These are phyloP conservation scores for Brachymystax lenok DNA, from an alignment of 2,797 vertebrate genomes.

Conservation along the genomic window DNA sequence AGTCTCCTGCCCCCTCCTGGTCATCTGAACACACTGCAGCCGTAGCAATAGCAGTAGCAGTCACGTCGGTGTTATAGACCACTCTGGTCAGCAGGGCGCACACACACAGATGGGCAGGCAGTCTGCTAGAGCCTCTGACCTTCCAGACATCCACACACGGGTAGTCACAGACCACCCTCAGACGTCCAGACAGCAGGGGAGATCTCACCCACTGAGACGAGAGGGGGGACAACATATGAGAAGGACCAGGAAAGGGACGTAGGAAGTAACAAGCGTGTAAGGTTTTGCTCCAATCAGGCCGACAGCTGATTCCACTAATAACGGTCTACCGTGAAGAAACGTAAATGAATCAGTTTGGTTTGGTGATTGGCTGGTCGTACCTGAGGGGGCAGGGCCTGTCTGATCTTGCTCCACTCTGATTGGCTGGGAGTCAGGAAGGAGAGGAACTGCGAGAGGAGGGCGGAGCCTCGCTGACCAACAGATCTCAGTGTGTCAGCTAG, in stretches of 20 bases:
- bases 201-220: constrained; percentile 85
- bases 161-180: constrained; percentile 80
- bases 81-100: constrained; percentile 85
- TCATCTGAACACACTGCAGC: constrained; percentile 37
- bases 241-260: not conserved
- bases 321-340: not conserved
- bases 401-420: constrained; percentile 83
- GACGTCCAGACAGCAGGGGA: constrained; percentile 82
- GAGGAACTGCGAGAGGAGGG: constrained; percentile 75
- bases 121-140: constrained; percentile 64
- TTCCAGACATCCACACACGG: constrained; percentile 74
- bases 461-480: constrained; percentile 58
- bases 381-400: constrained; percentile 81
- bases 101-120: constrained; percentile 87
- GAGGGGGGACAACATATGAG: not conserved
- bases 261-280: not conserved
- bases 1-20: constrained; percentile 61
- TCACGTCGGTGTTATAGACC: constrained; percentile 47
- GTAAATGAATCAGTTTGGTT: not conserved
- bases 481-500: constrained; percentile 78
- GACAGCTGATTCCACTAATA: not conserved
- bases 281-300: not conserved
- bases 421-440: constrained; percentile 74
- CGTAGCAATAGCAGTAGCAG: constrained; percentile 31
- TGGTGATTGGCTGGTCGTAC: constrained; percentile 60